A percentile compares a stretch with the other conserved stretches of the same genome.
Conservation (phyloP, 2,113 vertebrate genomes). For the Anseranas semipalmata region DNA sequence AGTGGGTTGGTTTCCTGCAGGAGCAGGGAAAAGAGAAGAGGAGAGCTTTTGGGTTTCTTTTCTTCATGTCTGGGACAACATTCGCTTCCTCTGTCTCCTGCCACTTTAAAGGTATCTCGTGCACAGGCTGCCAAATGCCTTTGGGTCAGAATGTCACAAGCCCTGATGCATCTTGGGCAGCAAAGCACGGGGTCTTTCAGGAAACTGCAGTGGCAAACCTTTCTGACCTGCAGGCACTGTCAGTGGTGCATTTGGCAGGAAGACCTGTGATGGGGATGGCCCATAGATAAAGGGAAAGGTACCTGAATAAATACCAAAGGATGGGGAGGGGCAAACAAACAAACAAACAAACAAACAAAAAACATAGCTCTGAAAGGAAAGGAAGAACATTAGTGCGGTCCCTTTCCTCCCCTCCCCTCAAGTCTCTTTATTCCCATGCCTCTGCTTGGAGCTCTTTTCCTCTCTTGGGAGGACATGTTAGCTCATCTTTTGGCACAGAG, state of each 20-base stretch:
- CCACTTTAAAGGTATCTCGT: not conserved
- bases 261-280: too few relatives aligned
- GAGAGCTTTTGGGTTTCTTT: not conserved
- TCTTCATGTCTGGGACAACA: fast-evolving
- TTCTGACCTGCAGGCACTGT: not conserved
- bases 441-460: not conserved
- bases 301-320: too few relatives aligned
- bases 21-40: not conserved
- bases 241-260: not conserved
- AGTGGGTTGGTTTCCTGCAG: not conserved
- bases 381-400: fast-evolving
- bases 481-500: not conserved
- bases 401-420: not conserved
- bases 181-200: not conserved
- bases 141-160: not conserved
- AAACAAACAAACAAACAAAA: too few relatives aligned
- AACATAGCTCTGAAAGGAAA: not conserved
- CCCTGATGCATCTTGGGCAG: not conserved
- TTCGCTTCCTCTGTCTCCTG: not conserved
- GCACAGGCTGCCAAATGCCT: not conserved
- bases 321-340: too few relatives aligned
- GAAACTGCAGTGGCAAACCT: not conserved
- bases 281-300: too few relatives aligned
- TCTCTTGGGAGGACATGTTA: not conserved
- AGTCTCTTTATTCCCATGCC: not conserved